phyloP scores from a whole-genome alignment of 2,888 invertebrate species.

The Agrotis clavis region DNA sequence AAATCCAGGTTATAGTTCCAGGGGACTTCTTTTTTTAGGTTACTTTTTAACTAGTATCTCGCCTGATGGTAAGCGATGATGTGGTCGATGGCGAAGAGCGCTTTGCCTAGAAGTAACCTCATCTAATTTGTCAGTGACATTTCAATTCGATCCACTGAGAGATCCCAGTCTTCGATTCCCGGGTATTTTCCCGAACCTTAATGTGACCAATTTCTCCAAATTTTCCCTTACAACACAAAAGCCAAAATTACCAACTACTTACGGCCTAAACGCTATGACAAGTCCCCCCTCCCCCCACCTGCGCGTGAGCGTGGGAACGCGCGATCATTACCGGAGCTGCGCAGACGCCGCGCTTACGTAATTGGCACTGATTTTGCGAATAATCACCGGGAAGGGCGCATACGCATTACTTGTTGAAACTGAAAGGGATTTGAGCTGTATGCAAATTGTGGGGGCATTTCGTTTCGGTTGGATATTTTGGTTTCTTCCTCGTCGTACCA shows the following conservation, averaged over 20 bases:
- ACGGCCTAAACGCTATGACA: conserved; percentile 55
- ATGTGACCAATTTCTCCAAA: background rate
- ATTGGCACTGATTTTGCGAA: conserved; percentile 72
- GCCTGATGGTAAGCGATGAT: no score
- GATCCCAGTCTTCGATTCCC: background rate
- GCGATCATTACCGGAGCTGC: conserved; percentile 59
- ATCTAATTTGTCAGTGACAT: no score
- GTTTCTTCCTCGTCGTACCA: no score
- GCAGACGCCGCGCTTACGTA: conserved; percentile 70
- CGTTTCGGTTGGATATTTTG: background rate
- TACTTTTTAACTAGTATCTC: no score
- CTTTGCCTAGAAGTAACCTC: no score
- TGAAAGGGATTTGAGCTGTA: conserved; percentile 46
- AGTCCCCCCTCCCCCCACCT: conserved; percentile 7
- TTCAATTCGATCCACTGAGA: background rate
- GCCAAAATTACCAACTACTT: conserved; percentile 25
- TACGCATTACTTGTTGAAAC: conserved; percentile 46
- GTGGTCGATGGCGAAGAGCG: no score
- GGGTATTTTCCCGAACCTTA: background rate
- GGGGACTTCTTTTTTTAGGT: no score
- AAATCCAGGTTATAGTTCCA: no score
- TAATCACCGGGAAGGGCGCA: conserved; percentile 61
- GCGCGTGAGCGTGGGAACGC: conserved; percentile 57
- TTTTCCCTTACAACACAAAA: background rate
- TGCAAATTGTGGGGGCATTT: conserved; percentile 45